A percentile compares a stretch with the other conserved stretches of the same genome.
These are phyloP conservation scores for Henicopernis longicauda DNA, from an alignment of 2,113 vertebrate genomes.

Conservation along the genomic window DNA sequence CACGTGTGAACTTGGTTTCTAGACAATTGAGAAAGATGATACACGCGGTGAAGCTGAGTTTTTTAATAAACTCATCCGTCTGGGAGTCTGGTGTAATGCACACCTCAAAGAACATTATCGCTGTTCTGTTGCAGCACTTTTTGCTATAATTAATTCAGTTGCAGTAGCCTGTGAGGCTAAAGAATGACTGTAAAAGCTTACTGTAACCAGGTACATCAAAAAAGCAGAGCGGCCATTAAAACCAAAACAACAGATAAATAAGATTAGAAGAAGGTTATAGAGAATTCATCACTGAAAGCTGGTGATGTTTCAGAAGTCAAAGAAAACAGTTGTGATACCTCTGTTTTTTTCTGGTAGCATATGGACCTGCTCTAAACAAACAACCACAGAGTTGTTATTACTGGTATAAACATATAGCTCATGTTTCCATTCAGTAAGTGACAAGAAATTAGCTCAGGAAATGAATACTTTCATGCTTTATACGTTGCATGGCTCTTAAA, in stretches of 20 bases:
- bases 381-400: background rate
- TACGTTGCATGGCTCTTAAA: background rate
- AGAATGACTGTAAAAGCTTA: background rate
- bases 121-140: background rate
- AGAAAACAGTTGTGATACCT: background rate
- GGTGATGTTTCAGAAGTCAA: slow-evolving; percentile 1
- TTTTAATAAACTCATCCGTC: background rate
- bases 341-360: background rate
- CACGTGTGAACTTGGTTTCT: background rate
- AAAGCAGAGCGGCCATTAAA: background rate
- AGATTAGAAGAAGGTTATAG: slow-evolving; percentile 1
- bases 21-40: background rate
- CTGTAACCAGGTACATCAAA: background rate
- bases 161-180: background rate
- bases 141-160: slow-evolving; percentile 20
- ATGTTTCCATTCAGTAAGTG: background rate
- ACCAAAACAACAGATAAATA: background rate
- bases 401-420: background rate
- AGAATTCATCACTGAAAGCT: background rate
- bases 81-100: background rate
- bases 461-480: background rate
- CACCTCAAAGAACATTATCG: background rate
- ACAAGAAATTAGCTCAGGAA: slow-evolving; percentile 6
- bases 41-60: background rate
- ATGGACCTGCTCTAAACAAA: background rate